Evolutionary conservation across 2,113 vertebrate genomes (phyloP), one percentile per base, ranked within the genome.

Genomic region (Austrofundulus limnaeus): DNA sequence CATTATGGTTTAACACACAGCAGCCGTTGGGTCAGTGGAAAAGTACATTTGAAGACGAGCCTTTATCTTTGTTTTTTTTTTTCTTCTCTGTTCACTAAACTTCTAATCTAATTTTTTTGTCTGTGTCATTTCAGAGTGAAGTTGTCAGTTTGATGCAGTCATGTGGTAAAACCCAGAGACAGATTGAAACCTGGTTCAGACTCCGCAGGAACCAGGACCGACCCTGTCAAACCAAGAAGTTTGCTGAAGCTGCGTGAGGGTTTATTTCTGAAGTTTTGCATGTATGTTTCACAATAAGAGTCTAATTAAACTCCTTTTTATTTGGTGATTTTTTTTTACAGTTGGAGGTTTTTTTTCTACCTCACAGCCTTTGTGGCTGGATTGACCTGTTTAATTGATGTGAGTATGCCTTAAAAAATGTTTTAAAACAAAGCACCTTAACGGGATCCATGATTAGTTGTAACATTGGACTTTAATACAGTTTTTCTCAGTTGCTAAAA

Each of bases 171-270:
- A 92, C 91, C 0, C 77, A 91, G 54, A 85, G 87, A 43, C 94
- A 95, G 82, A 91, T 95, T 11, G 91, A 95, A 54, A 83, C 73
- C 28, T 98, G 96, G 96, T 98, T 98, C 85, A 90, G 89, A 31
- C 80, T 51, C 17, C 94, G 96, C 15, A 88, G 92, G 67, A 95
- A 94, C 76, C 85, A 91, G 20, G 93, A 96, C 78, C 74, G 90
- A 43, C 93, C 96, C 8, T 88, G 77, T 77, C 78, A 90, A 67
- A 92, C 91, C 0, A 96, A 93, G 88, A 97, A 96, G 89, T 98
- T 98, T 83, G 94, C 89, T 0, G 96, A 98, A 80, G 94, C 96
- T 67, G 91, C 94, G 96, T 98, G 66, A 91, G 92, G 75, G 14
- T 5, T 24, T 34, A 42, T 19, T 13, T 11, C 41, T 47, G 11